Percentiles rank a stretch among this genome's conserved stretches.
Conservation (phyloP, 92 coral and sea anemone species). For the Isaurus tuberculatus region DNA sequence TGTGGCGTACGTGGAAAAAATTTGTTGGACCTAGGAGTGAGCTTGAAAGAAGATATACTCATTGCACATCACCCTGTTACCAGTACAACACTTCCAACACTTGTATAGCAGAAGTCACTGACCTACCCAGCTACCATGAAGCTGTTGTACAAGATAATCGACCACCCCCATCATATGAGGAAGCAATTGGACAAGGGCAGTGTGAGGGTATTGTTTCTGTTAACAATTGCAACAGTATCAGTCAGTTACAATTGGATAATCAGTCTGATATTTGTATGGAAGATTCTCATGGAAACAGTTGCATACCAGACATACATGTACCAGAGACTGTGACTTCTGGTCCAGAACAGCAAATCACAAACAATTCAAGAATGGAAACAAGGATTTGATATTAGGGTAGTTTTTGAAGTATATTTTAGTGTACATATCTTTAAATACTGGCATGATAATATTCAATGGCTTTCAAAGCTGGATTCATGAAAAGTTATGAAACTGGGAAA, state of each 20-base stretch:
- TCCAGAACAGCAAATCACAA: background rate
- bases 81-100: constrained; percentile 63
- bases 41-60: constrained; percentile 43
- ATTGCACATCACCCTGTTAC: constrained; percentile 52
- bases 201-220: background rate
- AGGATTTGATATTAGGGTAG: constrained; percentile 6
- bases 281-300: background rate
- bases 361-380: background rate
- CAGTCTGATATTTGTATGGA: background rate
- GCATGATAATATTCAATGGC: too few species aligned
- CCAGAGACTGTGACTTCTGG: constrained; percentile 8
- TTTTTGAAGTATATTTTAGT: too few species aligned
- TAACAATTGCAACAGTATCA: background rate
- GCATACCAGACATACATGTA: constrained; percentile 24
- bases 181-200: constrained; percentile 64
- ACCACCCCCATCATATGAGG: constrained; percentile 90
- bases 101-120: constrained; percentile 57
- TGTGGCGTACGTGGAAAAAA: constrained; percentile 93
- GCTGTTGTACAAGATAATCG: constrained; percentile 65
- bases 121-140: constrained; percentile 90
- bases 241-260: background rate
- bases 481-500: too few species aligned
- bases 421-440: too few species aligned
- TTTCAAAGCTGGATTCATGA: too few species aligned
- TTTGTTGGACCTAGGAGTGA: constrained; percentile 69